Evolutionary conservation across 2,888 invertebrate species (phyloP).

Genomic region (Machimus rusticus): DNA sequence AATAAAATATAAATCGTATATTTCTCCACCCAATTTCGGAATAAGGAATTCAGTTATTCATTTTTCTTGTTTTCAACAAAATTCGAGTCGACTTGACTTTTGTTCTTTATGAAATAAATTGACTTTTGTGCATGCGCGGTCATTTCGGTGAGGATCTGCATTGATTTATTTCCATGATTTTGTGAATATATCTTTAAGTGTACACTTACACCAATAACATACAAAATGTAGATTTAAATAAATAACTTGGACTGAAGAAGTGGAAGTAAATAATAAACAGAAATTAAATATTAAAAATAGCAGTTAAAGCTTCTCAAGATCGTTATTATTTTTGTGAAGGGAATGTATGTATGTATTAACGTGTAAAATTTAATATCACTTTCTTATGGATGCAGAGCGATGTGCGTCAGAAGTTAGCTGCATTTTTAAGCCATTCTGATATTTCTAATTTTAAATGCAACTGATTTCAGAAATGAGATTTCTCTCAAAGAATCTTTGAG

Average conservation of each 20-base stretch:
- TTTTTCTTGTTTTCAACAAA: conserved; percentile 3
- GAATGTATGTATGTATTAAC: background rate
- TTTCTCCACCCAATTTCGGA: conserved; percentile 63
- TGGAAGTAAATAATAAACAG: background rate
- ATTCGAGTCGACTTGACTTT: background rate
- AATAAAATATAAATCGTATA: conserved; percentile 50
- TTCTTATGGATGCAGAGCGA: background rate
- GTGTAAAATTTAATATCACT: background rate
- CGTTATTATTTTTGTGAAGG: background rate
- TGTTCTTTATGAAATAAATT: background rate
- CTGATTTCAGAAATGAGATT: too few species aligned
- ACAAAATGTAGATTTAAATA: conserved; percentile 3
- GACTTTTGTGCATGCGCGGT: conserved; percentile 5
- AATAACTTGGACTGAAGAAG: background rate
- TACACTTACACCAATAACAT: background rate
- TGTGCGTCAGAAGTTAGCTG: background rate
- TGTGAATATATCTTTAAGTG: background rate
- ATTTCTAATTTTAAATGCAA: too few species aligned
- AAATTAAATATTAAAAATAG: conserved; percentile 20
- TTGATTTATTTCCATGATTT: background rate
- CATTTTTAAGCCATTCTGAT: too few species aligned
- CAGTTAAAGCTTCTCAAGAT: conserved; percentile 25
- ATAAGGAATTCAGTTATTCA: conserved; percentile 16
- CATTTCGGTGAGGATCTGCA: background rate
- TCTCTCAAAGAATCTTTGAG: background rate